Evolutionary conservation across 2,888 invertebrate genomes (phyloP), one percentile per base, ranked within the genome.

Genomic region (Pseudoips prasinana): DNA sequence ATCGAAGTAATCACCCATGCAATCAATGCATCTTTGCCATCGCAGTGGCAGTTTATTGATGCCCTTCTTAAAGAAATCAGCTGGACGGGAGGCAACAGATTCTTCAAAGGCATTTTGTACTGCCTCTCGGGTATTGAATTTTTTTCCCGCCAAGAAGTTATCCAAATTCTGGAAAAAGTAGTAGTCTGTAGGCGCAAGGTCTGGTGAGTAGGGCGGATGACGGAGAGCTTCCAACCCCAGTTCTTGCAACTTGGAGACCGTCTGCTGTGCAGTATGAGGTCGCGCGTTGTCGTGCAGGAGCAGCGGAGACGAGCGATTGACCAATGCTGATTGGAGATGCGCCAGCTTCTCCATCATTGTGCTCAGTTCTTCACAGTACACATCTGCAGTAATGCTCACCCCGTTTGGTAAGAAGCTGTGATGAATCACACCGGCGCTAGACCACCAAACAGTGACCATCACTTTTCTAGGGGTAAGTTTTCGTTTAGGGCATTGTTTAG

Each of bases 351-450:
- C 14, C 14, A 14, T 14, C 14, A 14, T 14, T 14, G 14, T 14
- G 14, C 5, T 14, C 14, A 14, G 14, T 44, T 44, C 35, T 38
- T 40, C 26, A 48, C 44, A 44, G 30, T 41, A 38, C 40, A 45
- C 38, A 53, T 45, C 41, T 42, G 32, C 44, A 39, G 42, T 46
- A 45, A 39, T 37, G 33, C 31, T 30, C 24, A 29, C 30, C 28
- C 42, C 40, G 31, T 44, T 46, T 48, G 46, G 39, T 44, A 48
- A 48, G 35, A 48, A 50, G 39, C 46, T 54, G 45, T 47, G 42
- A 46, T 47, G 39, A 47, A 47, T 40, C 20, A 50, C 38, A 49
- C 45, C 40, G 35, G 39, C 48, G 25, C 40, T 44, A 44, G 29
- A 22, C 22, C 29, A 29, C 29, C 22, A 11, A 14, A 14, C 14